phyloP scores from a whole-genome alignment of 1,140 invertebrate genomes.

The Drosophila repleta region DNA sequence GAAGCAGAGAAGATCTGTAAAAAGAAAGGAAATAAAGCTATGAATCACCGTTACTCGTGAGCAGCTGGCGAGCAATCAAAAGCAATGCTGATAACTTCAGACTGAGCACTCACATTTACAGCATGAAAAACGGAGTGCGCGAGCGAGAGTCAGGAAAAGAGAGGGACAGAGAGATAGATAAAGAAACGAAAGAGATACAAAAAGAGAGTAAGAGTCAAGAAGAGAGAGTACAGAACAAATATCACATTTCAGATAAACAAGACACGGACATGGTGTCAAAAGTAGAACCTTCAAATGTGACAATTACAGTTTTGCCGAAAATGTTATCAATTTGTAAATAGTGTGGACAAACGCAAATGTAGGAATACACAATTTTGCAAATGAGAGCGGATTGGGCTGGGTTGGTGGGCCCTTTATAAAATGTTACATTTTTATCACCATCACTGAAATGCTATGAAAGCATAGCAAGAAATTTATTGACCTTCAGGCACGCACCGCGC shows the following conservation, averaged over 20 bases:
- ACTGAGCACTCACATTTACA: conserved; percentile 26
- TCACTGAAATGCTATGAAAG: conserved; percentile 30
- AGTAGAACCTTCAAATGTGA: conserved; percentile 23
- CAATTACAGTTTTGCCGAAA: conserved; percentile 24
- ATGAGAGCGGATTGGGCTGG: too few species aligned
- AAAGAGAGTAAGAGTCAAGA: background rate
- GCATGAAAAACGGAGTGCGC: background rate
- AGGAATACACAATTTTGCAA: background rate
- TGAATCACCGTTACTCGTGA: conserved; percentile 51
- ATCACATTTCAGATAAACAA: conserved; percentile 45
- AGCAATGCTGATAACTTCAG: conserved; percentile 51
- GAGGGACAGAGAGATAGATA: conserved; percentile 1
- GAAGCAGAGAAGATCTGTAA: conserved; percentile 40
- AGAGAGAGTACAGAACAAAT: conserved; percentile 17
- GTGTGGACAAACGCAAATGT: too few species aligned
- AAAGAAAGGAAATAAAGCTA: conserved; percentile 19
- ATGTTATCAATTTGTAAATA: background rate
- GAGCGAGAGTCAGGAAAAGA: background rate
- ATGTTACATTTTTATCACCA: background rate
- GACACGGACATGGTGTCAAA: conserved; percentile 37
- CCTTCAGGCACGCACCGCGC: conserved; percentile 49
- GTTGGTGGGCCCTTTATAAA: too few species aligned
- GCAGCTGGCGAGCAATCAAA: conserved; percentile 38
- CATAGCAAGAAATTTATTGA: conserved; percentile 58
- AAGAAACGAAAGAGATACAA: background rate